Conservation (phyloP, 1,140 invertebrate genomes). For the Zaprionus davidi region DNA sequence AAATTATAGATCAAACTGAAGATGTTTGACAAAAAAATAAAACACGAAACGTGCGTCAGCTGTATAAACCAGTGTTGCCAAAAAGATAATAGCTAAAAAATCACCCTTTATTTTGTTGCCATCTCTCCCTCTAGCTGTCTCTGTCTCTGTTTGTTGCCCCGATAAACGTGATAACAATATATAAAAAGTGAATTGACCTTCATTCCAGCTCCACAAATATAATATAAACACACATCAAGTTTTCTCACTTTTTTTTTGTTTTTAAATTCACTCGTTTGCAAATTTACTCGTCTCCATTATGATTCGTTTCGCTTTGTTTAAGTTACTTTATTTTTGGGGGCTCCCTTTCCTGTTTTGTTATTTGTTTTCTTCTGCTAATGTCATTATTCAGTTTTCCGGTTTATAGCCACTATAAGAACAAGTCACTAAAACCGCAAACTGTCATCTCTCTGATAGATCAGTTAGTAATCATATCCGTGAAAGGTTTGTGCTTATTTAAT, state of each 20-base stretch:
- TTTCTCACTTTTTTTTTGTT: conserved; percentile 25
- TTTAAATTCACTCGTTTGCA: conserved; percentile 13
- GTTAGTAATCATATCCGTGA: conserved; percentile 1
- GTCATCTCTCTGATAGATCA: neutral
- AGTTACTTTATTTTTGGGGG: neutral
- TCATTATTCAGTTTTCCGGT: conserved; percentile 23
- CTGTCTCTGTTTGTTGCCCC: conserved; percentile 7
- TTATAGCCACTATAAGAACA: neutral
- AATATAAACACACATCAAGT: conserved; percentile 33
- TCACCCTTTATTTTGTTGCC: neutral
- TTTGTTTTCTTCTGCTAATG: conserved; percentile 9
- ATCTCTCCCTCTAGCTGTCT: neutral
- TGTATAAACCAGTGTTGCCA: no score
- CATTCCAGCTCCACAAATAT: conserved; percentile 36
- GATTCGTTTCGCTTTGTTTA: conserved; percentile 17
- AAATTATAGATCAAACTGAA: no score
- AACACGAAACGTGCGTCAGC: no score
- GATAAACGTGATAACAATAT: conserved; percentile 66
- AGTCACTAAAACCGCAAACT: neutral
- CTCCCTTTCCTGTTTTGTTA: conserved; percentile 7
- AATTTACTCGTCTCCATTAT: conserved; percentile 22
- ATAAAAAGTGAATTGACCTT: conserved; percentile 36
- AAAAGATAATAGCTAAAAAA: no score
- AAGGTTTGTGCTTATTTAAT: conserved; percentile 10
- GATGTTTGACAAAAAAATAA: accelerated